Evolutionary conservation across 2,797 vertebrate genomes (phyloP), one percentile per base, ranked within the genome.

Genomic region (Labeo calbasu): DNA sequence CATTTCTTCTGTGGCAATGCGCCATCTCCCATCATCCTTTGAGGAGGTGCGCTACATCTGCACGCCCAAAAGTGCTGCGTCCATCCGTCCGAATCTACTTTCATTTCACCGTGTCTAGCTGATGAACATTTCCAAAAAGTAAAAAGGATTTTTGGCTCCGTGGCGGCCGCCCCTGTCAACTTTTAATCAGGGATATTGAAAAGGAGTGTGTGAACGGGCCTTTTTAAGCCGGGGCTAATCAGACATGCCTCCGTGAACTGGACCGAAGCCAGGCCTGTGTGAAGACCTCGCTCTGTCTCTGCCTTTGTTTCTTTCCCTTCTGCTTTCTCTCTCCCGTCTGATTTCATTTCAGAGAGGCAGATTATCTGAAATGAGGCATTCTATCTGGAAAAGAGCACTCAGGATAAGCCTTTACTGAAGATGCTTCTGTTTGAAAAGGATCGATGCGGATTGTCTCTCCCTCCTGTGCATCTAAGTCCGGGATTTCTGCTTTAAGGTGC

Each of bases 151-250:
- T 91, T 93, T 93, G 91, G 93, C 92, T 94, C 88, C 51, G 85
- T 88, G 79, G 69, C 87, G 82, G 89, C 87, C 87, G 86, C 85
- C 86, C 91, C 91, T 90, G 89, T 92, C 81, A 89, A 90, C 91
- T 92, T 94, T 93, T 93, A 94, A 95, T 94, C 92, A 93, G 90
- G 87, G 89, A 94, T 93, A 94, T 94, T 92, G 92, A 91, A 90
- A 91, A 89, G 88, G 89, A 92, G 90, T 91, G 89, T 90, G 91
- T 88, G 89, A 90, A 91, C 21, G 77, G 88, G 84, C 89, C 93
- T 94, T 94, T 93, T 93, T 93, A 94, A 93, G 91, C 91, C 87
- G 85, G 87, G 90, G 92, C 92, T 93, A 93, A 94, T 94, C 93
- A 92, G 92, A 94, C 92, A 90, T 90, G 92, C 93, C 91, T 92